phyloP scores from a whole-genome alignment of 2,888 invertebrate species.

The Eutolmus rufibarbis region DNA sequence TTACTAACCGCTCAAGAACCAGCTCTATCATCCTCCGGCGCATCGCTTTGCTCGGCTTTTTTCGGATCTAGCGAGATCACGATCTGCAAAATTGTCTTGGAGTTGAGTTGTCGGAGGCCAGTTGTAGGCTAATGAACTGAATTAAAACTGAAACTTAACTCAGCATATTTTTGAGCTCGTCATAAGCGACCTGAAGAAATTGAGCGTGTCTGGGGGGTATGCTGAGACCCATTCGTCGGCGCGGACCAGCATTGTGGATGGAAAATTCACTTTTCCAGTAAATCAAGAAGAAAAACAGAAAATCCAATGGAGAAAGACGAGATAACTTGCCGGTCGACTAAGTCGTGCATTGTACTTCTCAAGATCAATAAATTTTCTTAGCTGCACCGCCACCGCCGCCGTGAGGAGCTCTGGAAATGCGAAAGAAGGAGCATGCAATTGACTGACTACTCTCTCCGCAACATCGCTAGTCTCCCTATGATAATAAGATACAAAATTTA shows the following conservation, averaged over 20 bases:
- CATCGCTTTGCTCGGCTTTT: not conserved
- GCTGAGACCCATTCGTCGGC: not conserved
- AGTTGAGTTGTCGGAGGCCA: not conserved
- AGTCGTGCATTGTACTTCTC: not conserved
- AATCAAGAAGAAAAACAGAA: conserved; percentile 16
- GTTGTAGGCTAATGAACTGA: not conserved
- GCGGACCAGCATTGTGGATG: not conserved
- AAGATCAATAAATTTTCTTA: conserved; percentile 32
- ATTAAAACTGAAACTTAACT: not conserved
- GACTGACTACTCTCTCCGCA: not conserved
- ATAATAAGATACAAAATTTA: not conserved
- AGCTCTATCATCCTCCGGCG: not conserved
- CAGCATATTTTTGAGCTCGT: not conserved
- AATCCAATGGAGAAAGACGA: not conserved
- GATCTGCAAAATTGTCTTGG: not conserved
- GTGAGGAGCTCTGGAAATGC: not conserved
- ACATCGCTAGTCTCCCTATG: not conserved
- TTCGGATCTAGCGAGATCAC: not conserved
- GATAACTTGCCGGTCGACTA: not conserved
- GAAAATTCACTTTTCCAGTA: conserved; percentile 36
- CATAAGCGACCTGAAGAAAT: not conserved
- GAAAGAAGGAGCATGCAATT: not conserved
- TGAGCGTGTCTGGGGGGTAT: not conserved
- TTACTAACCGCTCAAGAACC: not conserved
- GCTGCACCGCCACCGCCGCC: not conserved